phyloP scores from a whole-genome alignment of 1,140 invertebrate species.

The Augochlora pura region DNA sequence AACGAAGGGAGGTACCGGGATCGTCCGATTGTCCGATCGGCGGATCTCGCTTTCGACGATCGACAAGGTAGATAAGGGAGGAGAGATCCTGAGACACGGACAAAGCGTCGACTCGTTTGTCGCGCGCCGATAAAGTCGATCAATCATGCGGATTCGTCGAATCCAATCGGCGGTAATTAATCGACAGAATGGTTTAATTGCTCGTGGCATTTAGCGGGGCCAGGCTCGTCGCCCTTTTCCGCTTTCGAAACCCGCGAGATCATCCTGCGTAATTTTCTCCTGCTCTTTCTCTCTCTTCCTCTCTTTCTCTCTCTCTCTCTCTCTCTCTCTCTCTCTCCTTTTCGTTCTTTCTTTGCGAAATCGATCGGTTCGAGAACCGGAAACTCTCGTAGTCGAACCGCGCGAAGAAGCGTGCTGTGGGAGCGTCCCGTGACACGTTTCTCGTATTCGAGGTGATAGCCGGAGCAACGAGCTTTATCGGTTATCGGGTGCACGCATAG shows the following conservation, averaged over 20 bases:
- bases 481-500: constrained; percentile 37
- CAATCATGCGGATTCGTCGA: constrained; percentile 62
- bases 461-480: constrained; percentile 37
- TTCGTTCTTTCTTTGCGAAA: constrained; percentile 4
- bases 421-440: not conserved
- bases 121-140: constrained; percentile 61
- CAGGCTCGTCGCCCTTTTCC: not conserved
- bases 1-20: not conserved
- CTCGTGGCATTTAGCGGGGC: constrained; percentile 65
- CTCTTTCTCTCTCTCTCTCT: not conserved
- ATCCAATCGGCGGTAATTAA: constrained; percentile 66
- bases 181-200: constrained; percentile 65
- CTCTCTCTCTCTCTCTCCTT: not conserved
- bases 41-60: constrained; percentile 28
- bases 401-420: too few species aligned
- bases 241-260: not conserved
- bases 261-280: not conserved
- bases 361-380: not conserved
- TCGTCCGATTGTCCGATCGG: constrained; percentile 20
- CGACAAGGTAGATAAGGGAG: not conserved
- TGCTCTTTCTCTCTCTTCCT: not conserved
- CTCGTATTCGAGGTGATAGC: not conserved
- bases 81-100: constrained; percentile 1
- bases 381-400: too few species aligned
- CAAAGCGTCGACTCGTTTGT: constrained; percentile 44